Evolutionary conservation across 2,888 invertebrate species (phyloP).

Genomic region (Drosophila demipolita): DNA sequence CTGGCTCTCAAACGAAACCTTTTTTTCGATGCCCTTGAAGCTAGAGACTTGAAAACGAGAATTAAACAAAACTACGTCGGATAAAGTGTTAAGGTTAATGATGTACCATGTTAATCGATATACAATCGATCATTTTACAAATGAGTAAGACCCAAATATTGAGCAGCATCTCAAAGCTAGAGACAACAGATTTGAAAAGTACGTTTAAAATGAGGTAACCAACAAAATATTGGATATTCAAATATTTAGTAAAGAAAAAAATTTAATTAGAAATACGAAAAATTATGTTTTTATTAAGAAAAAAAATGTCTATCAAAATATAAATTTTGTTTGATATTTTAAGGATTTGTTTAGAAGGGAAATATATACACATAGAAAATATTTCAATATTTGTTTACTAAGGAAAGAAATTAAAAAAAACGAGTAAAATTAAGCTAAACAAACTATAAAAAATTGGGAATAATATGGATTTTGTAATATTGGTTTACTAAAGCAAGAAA

Average conservation of each 20-base stretch:
- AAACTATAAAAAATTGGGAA: no score
- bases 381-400: background rate
- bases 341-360: background rate
- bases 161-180: background rate
- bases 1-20: background rate
- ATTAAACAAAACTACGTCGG: background rate
- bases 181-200: background rate
- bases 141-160: background rate
- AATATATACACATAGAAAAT: background rate
- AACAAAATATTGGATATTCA: background rate
- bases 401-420: background rate
- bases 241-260: background rate
- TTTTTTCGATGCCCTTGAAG: background rate
- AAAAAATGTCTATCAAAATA: no score
- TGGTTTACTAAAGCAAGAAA: background rate
- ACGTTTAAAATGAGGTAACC: background rate
- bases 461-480: background rate
- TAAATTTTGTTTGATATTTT: no score
- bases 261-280: no score
- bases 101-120: background rate
- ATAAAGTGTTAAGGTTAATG: background rate
- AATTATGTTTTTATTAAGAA: no score
- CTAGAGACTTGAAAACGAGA: background rate
- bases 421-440: background rate
- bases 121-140: background rate